Evolutionary conservation across 2,113 vertebrate species (phyloP), one percentile per base, ranked within the genome.

Genomic region (Nesoenas mayeri): DNA sequence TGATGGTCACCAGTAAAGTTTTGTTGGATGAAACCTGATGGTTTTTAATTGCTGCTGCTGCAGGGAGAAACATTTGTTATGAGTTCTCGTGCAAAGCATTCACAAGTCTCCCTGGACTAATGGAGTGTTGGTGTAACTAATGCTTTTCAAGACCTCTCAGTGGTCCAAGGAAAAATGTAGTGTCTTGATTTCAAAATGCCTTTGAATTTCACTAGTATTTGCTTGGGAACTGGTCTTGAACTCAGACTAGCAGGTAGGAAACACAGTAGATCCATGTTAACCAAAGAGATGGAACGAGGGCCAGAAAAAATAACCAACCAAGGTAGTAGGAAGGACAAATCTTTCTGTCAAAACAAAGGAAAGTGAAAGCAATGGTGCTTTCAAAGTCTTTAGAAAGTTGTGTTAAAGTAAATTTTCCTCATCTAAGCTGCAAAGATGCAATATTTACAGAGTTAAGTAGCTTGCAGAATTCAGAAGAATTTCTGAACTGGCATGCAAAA

Each of bases 1-100:
- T 81, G 65, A 56, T 65, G 44, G 7, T 48, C 53, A 69, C 15
- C 25, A 12, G 24, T 65, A 82, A 85, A 85, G 26, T 10, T 64
- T 17, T 0, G 0, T 1, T 82, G 38, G 36, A 60, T 69, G 32
- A 85, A 57, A 4, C 3, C 1, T 42, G 53, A n/a, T 47, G 3
- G 2, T 21, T 79, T 88, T 72, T 44, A 79, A 85, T 34, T 56
- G 14, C 17, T 79, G 16, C 14, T 81, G 4, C 40, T 53, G 14
- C 29, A 48, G 3, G 8, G 9, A 72, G 20, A 84, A 75, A 69
- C 0, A 60, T 13, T 60, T 74, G 54, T 28, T 2, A 4, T 8
- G 13, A 17, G 2, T 72, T 50, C 17, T 62, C 50, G 11, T 53
- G 31, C 2, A 56, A 60, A 85, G 0, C 12, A 51, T 58, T 73